Base-by-base conservation (phyloP, 2,113 vertebrate species). In the Capricornis sumatraensis region DNA sequence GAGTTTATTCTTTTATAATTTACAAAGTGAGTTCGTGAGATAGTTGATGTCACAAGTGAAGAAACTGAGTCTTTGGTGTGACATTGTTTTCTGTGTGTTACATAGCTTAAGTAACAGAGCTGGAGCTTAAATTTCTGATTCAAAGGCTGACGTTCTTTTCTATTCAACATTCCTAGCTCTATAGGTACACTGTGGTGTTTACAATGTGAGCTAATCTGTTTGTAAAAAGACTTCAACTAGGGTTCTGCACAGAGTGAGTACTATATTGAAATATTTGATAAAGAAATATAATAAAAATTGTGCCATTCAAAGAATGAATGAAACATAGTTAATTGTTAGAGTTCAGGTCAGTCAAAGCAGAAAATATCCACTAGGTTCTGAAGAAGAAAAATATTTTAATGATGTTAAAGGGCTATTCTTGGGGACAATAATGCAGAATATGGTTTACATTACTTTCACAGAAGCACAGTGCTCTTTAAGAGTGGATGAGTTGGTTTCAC, bases 401-500 rank as follows among this genome's bases (percentile, higher is more conserved):
- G n/a, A 57, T 88, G 11, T 36, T 23, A 87, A 53, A 27, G 28
- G 62, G 43, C 86, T 74, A 40, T 74, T 64, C 33, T 33, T 83
- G 45, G 33, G 62, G n/a, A 60, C 33, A 89, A 23, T 45, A 57
- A 83, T 92, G 94, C 93, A 97, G 97, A 94, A 89, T 88, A 88
- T 4, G 96, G 67, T 95, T 96, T 96, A 95, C 76, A 91, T 60
- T 91, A 71, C 71, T 98, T 98, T 97, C 87, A 87, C 97, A 87
- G 91, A 96, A 88, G 55, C 71, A 93, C 28, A 45, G 7, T 60
- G 17, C 74, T 23, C 93, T 94, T 93, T 85, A 86, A n/a, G 13
- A 89, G 33, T 89, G 82, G 21, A 36, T 53, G 47, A 82, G 10
- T 16, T 4, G 8, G 36, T 14, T 78, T 97, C 62, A 43, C 17